Percentiles rank a stretch among this genome's conserved stretches.
Conservation (phyloP, 2,888 invertebrate genomes). For the Neoscelio sp. region DNA sequence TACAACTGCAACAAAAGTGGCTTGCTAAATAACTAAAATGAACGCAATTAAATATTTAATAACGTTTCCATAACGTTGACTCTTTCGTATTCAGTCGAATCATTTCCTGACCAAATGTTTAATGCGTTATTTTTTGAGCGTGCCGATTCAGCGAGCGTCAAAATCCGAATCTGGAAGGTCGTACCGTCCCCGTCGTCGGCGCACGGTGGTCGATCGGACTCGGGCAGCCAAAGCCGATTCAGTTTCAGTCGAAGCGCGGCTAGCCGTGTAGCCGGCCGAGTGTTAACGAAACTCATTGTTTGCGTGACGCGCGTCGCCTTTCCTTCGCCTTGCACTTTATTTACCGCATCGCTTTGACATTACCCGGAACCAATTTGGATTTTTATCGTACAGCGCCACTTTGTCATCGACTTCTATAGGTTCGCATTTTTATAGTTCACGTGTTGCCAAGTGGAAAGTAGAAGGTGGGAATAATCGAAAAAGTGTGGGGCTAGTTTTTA, state of each 20-base stretch:
- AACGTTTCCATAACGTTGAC: not conserved
- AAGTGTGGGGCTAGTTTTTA: too few species aligned
- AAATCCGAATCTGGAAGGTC: slow-evolving; percentile 45
- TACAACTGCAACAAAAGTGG: not conserved
- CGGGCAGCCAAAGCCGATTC: slow-evolving; percentile 41
- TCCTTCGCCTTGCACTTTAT: slow-evolving; percentile 11
- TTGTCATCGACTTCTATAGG: too few species aligned
- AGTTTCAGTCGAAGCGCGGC: slow-evolving; percentile 62
- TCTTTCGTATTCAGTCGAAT: not conserved
- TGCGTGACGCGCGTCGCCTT: slow-evolving; percentile 20
- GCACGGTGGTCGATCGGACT: slow-evolving; percentile 37
- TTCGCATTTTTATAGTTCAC: too few species aligned
- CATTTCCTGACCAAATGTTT: not conserved
- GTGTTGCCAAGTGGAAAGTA: too few species aligned
- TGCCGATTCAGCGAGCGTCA: not conserved
- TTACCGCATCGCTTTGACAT: too few species aligned
- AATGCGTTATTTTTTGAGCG: not conserved
- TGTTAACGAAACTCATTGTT: slow-evolving; percentile 34
- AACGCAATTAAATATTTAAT: slow-evolving; percentile 2
- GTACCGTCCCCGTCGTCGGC: slow-evolving; percentile 32
- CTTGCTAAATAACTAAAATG: not conserved
- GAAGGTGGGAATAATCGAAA: too few species aligned
- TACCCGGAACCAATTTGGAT: too few species aligned
- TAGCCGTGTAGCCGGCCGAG: slow-evolving; percentile 60
- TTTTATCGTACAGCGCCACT: too few species aligned